Evolutionary conservation across 2,888 invertebrate species (phyloP).

Genomic region (Meteorus colon): DNA sequence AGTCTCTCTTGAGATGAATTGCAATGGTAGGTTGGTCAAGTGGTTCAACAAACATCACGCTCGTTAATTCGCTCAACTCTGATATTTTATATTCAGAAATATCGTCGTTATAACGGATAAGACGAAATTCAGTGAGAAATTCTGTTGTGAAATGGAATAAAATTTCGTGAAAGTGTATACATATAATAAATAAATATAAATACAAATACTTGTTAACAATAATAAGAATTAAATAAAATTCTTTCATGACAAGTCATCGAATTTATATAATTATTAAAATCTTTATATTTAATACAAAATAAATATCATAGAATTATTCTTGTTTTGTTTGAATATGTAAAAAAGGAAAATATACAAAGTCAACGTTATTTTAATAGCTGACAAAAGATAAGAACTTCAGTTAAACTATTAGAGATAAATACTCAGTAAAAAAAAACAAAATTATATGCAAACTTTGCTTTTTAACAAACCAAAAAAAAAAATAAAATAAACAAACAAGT

Average conservation of each 20-base stretch:
- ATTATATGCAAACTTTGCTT: background rate
- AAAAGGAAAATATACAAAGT: background rate
- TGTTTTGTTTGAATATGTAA: background rate
- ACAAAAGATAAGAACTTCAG: background rate
- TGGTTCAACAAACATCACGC: slow-evolving; percentile 32
- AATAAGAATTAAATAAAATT: background rate
- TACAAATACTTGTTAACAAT: background rate
- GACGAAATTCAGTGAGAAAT: background rate
- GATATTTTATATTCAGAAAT: slow-evolving; percentile 24
- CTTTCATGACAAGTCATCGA: background rate
- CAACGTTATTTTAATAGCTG: background rate
- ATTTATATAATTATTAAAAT: background rate
- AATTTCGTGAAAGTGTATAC: slow-evolving; percentile 2
- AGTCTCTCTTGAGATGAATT: slow-evolving; percentile 13
- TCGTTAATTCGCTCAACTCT: slow-evolving; percentile 27
- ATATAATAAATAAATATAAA: background rate
- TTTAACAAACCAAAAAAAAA: background rate
- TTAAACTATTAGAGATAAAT: background rate
- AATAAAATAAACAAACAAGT: background rate
- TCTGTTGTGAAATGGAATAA: background rate
- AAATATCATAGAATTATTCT: background rate
- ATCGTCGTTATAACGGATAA: background rate
- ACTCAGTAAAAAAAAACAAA: background rate
- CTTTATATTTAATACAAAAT: too few species aligned
- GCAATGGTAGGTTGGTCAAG: slow-evolving; percentile 25